These are phyloP conservation scores for Battus philenor DNA, from an alignment of 1,140 invertebrate genomes.

Conservation along the genomic window DNA sequence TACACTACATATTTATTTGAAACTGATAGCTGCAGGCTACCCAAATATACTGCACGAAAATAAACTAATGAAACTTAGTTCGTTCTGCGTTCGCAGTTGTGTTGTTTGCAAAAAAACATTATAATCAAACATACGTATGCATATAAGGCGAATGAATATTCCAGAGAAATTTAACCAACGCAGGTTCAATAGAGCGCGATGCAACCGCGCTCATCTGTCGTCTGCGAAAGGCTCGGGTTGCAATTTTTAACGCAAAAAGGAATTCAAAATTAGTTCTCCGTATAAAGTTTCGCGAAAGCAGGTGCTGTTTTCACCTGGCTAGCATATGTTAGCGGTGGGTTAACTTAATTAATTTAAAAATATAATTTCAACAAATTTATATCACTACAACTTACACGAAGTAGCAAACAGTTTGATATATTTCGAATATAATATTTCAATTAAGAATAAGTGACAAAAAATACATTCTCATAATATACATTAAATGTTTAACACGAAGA, in stretches of 20 bases:
- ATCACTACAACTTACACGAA: constrained; percentile 7
- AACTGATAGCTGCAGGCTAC: too few relatives aligned
- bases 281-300: constrained; percentile 63
- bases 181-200: constrained; percentile 47
- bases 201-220: constrained; percentile 60
- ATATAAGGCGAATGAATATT: too few relatives aligned
- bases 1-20: too few relatives aligned
- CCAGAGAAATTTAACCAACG: not conserved
- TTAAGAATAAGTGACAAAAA: too few relatives aligned
- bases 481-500: too few relatives aligned
- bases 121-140: too few relatives aligned
- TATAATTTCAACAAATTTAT: constrained; percentile 8
- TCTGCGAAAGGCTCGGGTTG: constrained; percentile 46
- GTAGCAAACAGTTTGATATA: constrained; percentile 7
- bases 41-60: too few relatives aligned
- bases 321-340: constrained; percentile 43
- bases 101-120: too few relatives aligned
- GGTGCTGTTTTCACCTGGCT: constrained; percentile 61
- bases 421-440: too few relatives aligned
- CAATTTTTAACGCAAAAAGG: constrained; percentile 43
- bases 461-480: too few relatives aligned
- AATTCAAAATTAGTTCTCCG: constrained; percentile 44
- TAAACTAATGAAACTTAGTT: too few relatives aligned
- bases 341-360: constrained; percentile 43
- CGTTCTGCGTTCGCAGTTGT: too few relatives aligned